Base-by-base conservation (phyloP, 1,140 invertebrate genomes). In the Colletes gigas region DNA sequence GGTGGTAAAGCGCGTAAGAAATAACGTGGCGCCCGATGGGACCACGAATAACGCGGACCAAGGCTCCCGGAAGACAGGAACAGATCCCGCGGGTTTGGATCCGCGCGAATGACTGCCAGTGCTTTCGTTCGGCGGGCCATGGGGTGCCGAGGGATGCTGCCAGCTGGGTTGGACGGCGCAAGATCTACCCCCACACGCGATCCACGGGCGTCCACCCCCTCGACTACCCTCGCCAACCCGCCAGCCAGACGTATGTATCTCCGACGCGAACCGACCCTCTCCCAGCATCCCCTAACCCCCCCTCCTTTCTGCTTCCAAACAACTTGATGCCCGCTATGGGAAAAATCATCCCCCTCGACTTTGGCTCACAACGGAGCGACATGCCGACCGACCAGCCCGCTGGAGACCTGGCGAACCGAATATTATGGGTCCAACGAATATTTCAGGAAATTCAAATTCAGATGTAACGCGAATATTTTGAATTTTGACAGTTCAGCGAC, bases 101-200 rank as follows among this genome's bases (percentile, higher is more conserved):
- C 87, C 91, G 85, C 92, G 91, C 92, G 91, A 93, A 88, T 92
- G 90, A 93, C 92, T 93, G 92, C 69, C 90, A 77, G 79, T 72
- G 84, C 69, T 85, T 87, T 88, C 81, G 87, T 85, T 89, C 77
- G 84, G 81, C 85, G 57, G 88, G 77, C 77, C 76, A 83, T 65
- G 59, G 81, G 78, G 63, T 76, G 83, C 87, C 75, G 90, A 90
- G 91, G 92, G 92, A 93, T 93, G 92, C 92, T 93, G 92, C 89
- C 87, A 90, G 90, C 89, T 91, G 78, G 88, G 78, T 87, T 88
- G 89, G 89, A 93, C 90, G 82, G 92, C 92, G 92, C 92, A 93
- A 92, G 90, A 93, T 93, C 92, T 90, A 89, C 89, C 90, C 90
- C 90, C 88, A 83, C 89, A 68, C 82, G 63, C 65, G 59, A 67